Base-by-base conservation (phyloP, 1,140 invertebrate genomes). In the Lepidurus apus region DNA sequence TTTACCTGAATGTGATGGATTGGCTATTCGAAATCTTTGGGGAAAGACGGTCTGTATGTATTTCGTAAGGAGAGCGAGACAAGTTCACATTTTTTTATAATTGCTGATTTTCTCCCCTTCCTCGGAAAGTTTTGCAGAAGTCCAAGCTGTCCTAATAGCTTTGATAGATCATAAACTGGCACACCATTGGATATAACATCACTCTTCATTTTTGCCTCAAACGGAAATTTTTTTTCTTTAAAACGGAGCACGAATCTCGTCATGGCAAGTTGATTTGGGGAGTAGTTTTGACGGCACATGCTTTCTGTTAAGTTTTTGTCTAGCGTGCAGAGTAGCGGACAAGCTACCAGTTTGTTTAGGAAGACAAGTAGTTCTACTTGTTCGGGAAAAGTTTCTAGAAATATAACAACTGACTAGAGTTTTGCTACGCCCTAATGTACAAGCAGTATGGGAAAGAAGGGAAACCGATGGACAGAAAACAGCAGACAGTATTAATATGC, bases 341-440 rank as follows among this genome's bases (percentile, higher is more conserved):
- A 65, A 65, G 53, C 21, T 65, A 21, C 13, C 53, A 65, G 10
- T 4, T 65, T 21, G 21, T n/a, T 65, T 5, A 7, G 13, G 0
- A 21, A 65, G 53, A 65, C 53, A 65, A 21, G 53, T 65, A 65
- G 21, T 13, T 21, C 34, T 34, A 34, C 53, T 65, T 65, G 53
- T 65, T 65, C 53, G 17, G 53, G 53, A 65, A 65, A 21, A n/a
- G 17, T 65, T 65, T 65, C 21, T 65, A n/a, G 17, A n/a, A 21
- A 65, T n/a, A 65, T 9, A n/a, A 65, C 21, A n/a, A 65, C 53
- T 65, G 53, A 65, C 53, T 65, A 65, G 53, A 65, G 21, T 21
- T 34, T 65, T 21, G 13, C 53, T 65, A 65, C 53, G 53, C 53
- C 53, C 53, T n/a, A 65, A 21, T 65, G 53, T 65, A 65, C 53